Conservation (phyloP, 2,888 invertebrate genomes). For the Yponomeuta sedellus region DNA sequence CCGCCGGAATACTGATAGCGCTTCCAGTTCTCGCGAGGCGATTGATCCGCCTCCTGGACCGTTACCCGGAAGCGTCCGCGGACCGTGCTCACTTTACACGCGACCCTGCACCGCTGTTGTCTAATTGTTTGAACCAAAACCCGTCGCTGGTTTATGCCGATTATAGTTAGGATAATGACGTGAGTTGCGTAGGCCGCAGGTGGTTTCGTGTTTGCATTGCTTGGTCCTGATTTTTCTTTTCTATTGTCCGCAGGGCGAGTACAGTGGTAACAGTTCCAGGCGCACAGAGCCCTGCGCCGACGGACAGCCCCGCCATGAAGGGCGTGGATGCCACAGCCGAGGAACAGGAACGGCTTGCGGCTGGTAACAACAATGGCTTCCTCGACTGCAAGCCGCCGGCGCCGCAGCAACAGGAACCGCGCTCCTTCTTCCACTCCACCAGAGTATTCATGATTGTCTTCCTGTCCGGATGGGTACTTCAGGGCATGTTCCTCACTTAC, state of each 20-base stretch:
- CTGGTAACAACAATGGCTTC: constrained; percentile 82
- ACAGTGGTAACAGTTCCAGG: constrained; percentile 48
- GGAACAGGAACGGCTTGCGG: constrained; percentile 67
- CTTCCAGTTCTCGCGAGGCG: constrained; percentile 35
- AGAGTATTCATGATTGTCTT: constrained; percentile 93
- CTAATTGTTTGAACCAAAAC: not conserved
- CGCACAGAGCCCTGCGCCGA: constrained; percentile 56
- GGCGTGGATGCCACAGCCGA: constrained; percentile 70
- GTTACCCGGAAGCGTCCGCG: constrained; percentile 44
- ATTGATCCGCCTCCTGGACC: constrained; percentile 29
- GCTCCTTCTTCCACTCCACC: constrained; percentile 86
- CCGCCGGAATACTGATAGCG: constrained; percentile 30
- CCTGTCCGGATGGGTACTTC: constrained; percentile 89
- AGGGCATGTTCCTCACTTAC: constrained; percentile 96
- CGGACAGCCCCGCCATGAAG: constrained; percentile 65
- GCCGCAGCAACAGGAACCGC: constrained; percentile 75
- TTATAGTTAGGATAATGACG: constrained; percentile 47
- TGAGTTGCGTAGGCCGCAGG: constrained; percentile 39
- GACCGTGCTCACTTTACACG: constrained; percentile 42
- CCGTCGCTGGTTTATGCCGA: constrained; percentile 29
- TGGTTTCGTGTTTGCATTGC: not conserved
- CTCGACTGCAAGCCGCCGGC: constrained; percentile 86
- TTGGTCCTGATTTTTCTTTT: not conserved
- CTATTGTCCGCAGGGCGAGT: constrained; percentile 55
- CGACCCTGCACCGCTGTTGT: constrained; percentile 16